A percentile compares a stretch with the other conserved stretches of the same genome.
Evolutionary conservation across 2,797 vertebrate species (phyloP).

Genomic region (Amblyopsis hoosieri): DNA sequence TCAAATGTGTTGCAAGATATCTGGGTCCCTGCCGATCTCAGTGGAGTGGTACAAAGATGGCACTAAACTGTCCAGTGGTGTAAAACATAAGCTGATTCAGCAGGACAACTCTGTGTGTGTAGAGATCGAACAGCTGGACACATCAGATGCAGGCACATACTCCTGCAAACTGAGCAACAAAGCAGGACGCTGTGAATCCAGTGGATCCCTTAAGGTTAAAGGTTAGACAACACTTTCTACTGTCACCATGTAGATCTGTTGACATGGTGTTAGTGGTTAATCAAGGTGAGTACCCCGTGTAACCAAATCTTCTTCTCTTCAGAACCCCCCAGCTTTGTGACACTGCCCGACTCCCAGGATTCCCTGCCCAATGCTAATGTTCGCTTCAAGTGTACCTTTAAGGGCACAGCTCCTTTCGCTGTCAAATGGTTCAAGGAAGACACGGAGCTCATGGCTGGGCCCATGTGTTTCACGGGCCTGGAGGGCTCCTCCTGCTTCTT

Average conservation of each 20-base stretch:
- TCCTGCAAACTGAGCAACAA: slow-evolving; percentile 90
- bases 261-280: neutral
- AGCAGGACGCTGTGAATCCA: slow-evolving; percentile 89
- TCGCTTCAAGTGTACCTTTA: slow-evolving; percentile 90
- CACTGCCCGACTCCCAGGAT: slow-evolving; percentile 85
- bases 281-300: slow-evolving; percentile 54
- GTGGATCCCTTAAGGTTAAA: slow-evolving; percentile 80
- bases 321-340: slow-evolving; percentile 96
- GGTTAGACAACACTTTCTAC: slow-evolving; percentile 63
- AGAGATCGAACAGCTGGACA: slow-evolving; percentile 88
- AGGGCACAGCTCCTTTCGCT: slow-evolving; percentile 93
- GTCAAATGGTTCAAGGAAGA: slow-evolving; percentile 98
- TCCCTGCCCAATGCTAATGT: slow-evolving; percentile 88
- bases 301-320: slow-evolving; percentile 63
- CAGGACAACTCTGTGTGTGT: slow-evolving; percentile 88
- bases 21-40: slow-evolving; percentile 91
- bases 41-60: slow-evolving; percentile 96
- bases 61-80: slow-evolving; percentile 85
- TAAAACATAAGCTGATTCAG: slow-evolving; percentile 90
- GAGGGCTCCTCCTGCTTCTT: slow-evolving; percentile 91
- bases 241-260: slow-evolving; percentile 26
- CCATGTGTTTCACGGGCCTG: slow-evolving; percentile 89
- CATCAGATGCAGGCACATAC: slow-evolving; percentile 88
- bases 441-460: slow-evolving; percentile 88
- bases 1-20: slow-evolving; percentile 92